phyloP scores from a whole-genome alignment of 2,113 vertebrate species.

The Barbus barbus region DNA sequence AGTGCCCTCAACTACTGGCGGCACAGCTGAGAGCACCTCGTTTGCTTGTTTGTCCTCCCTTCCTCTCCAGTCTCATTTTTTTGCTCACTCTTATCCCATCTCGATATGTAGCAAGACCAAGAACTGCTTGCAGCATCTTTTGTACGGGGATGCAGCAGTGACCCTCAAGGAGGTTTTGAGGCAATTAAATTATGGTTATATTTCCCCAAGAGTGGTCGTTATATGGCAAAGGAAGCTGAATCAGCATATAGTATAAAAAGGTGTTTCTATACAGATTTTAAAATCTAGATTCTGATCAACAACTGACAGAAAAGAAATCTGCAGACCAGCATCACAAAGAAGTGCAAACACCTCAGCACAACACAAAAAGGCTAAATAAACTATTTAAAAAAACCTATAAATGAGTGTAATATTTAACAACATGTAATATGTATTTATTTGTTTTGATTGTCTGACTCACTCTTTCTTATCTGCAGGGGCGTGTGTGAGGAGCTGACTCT shows the following conservation, averaged over 20 bases:
- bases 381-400: background rate
- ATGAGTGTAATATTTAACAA: background rate
- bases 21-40: background rate
- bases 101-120: background rate
- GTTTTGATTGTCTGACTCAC: too few relatives aligned
- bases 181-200: background rate
- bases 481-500: slow-evolving; percentile 79
- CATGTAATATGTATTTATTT: background rate
- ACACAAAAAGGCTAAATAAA: background rate
- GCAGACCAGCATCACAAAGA: background rate
- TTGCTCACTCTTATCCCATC: background rate
- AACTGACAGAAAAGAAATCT: background rate
- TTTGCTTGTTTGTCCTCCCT: background rate
- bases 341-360: background rate
- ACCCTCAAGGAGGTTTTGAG: background rate
- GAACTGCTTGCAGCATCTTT: background rate
- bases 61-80: background rate
- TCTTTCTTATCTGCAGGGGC: slow-evolving; percentile 78
- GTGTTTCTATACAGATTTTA: background rate
- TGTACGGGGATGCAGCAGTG: background rate
- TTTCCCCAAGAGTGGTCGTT: background rate
- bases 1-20: background rate
- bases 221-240: background rate
- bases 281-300: background rate
- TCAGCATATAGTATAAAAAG: background rate